Percentiles rank a stretch among this genome's conserved stretches.
Conservation (phyloP, 2,113 vertebrate genomes). For the Caretta caretta region DNA sequence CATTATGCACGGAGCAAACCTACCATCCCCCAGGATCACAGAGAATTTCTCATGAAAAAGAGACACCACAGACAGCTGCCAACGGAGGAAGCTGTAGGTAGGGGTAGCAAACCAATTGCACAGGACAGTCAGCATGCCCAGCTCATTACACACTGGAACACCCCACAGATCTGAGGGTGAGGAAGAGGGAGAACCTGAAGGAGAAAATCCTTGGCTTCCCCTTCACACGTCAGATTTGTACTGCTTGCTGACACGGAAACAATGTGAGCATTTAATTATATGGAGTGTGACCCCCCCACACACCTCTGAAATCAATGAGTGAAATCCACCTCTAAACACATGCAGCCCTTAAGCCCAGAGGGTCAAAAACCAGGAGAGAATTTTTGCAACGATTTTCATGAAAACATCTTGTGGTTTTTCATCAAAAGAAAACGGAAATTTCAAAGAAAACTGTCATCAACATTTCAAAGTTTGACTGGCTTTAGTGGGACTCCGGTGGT, state of each 20-base stretch:
- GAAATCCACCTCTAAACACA: neutral
- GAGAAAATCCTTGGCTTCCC: neutral
- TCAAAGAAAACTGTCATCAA: neutral
- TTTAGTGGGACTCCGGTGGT: neutral
- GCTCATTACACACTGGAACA: neutral
- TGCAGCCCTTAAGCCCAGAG: neutral
- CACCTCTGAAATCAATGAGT: accelerated
- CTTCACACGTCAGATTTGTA: neutral
- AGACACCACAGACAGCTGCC: neutral
- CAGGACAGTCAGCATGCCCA: neutral
- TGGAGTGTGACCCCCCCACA: neutral
- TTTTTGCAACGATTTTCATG: neutral
- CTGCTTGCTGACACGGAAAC: neutral
- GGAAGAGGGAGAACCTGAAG: neutral
- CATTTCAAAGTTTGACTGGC: accelerated
- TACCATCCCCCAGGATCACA: neutral
- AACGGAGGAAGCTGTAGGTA: neutral
- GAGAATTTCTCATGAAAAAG: neutral
- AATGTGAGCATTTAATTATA: neutral
- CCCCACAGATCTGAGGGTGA: accelerated
- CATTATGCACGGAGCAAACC: neutral
- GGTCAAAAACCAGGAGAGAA: neutral
- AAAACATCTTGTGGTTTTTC: accelerated
- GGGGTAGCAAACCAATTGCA: neutral
- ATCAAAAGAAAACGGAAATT: neutral